Conservation (phyloP, 2,113 vertebrate genomes). For the Potamarius usumacintae region DNA sequence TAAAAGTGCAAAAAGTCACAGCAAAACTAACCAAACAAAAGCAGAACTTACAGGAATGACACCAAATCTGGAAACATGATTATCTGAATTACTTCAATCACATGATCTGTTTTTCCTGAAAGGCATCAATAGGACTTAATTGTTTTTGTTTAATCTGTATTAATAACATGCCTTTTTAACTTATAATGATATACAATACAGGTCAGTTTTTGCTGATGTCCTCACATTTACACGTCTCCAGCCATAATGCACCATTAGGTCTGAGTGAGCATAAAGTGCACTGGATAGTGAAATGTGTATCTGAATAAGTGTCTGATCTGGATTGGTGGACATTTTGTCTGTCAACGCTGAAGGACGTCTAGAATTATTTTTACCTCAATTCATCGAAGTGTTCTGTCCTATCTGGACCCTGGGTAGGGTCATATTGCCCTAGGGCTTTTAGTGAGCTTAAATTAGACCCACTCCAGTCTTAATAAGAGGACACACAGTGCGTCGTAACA, state of each 20-base stretch:
- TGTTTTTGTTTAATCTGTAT: not conserved
- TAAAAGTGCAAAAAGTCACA: not conserved
- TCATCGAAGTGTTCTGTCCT: not conserved
- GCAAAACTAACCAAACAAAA: not conserved
- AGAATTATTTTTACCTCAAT: not conserved
- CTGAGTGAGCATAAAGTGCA: not conserved
- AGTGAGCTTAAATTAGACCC: not conserved
- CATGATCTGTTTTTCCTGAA: not conserved
- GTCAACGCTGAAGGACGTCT: not conserved
- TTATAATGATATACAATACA: not conserved
- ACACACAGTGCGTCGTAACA: not conserved
- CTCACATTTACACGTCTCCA: not conserved
- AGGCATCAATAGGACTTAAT: not conserved
- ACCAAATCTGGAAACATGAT: not conserved
- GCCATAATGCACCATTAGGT: not conserved
- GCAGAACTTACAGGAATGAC: not conserved
- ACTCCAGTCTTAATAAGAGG: not conserved
- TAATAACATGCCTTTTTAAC: not conserved
- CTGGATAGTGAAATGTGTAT: not conserved
- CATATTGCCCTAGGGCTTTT: constrained; percentile 8
- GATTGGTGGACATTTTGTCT: not conserved
- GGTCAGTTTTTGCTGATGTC: not conserved
- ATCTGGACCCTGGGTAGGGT: not conserved
- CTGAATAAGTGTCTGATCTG: too few relatives aligned
- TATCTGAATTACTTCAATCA: not conserved